Percentiles rank a stretch among this genome's conserved stretches.
Conservation (phyloP, 1,140 invertebrate genomes). For the Brachionus rotundiformis region DNA sequence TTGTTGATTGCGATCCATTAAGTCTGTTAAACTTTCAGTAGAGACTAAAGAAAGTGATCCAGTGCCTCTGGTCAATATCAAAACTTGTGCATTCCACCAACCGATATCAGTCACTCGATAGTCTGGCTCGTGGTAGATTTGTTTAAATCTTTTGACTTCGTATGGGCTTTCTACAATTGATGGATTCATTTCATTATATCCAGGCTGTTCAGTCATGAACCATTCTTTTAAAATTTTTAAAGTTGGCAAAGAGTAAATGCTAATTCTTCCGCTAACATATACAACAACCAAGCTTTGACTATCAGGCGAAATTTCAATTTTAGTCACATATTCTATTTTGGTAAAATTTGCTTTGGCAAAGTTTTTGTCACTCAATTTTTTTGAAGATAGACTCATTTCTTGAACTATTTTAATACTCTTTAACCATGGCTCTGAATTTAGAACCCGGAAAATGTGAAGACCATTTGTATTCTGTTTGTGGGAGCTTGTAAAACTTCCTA, state of each 20-base stretch:
- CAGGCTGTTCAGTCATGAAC: slow-evolving; percentile 60
- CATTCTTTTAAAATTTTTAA: slow-evolving; percentile 40
- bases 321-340: slow-evolving; percentile 41
- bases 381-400: neutral
- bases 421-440: slow-evolving; percentile 46
- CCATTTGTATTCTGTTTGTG: slow-evolving; percentile 17
- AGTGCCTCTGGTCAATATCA: slow-evolving; percentile 17
- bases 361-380: slow-evolving; percentile 39
- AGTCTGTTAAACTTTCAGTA: neutral
- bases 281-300: slow-evolving; percentile 54
- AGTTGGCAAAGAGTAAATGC: slow-evolving; percentile 17
- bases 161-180: slow-evolving; percentile 59
- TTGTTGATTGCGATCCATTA: slow-evolving; percentile 37
- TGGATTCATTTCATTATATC: slow-evolving; percentile 66
- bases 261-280: slow-evolving; percentile 40
- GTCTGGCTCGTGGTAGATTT: slow-evolving; percentile 55
- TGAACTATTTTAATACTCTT: slow-evolving; percentile 30
- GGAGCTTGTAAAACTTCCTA: slow-evolving; percentile 28
- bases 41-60: neutral
- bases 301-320: slow-evolving; percentile 36
- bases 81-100: slow-evolving; percentile 62
- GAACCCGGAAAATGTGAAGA: slow-evolving; percentile 2
- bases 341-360: slow-evolving; percentile 31
- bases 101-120: slow-evolving; percentile 56
- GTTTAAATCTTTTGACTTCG: slow-evolving; percentile 59